phyloP scores from a whole-genome alignment of 2,797 vertebrate species.

The Cichlasoma orientale region DNA sequence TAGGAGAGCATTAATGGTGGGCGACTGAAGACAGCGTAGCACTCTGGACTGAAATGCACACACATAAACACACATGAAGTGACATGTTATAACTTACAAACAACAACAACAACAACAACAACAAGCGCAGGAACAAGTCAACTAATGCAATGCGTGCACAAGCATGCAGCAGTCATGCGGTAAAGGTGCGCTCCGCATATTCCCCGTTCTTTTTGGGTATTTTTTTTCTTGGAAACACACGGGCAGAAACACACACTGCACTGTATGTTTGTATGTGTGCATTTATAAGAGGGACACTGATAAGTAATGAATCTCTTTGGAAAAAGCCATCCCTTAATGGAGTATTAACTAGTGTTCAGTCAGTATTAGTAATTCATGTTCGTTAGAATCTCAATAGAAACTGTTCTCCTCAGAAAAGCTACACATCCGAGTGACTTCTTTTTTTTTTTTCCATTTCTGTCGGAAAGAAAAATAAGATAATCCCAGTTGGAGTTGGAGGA shows the following conservation, averaged over 20 bases:
- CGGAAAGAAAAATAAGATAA: conserved; percentile 77
- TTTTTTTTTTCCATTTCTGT: conserved; percentile 85
- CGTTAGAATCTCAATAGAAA: conserved; percentile 77
- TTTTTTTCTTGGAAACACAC: conserved; percentile 12
- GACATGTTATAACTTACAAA: conserved; percentile 18
- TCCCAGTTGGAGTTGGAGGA: conserved; percentile 59
- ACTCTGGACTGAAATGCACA: conserved; percentile 78
- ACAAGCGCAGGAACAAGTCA: conserved; percentile 20
- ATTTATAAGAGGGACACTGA: conserved; percentile 72
- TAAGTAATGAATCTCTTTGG: conserved; percentile 78
- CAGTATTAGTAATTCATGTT: conserved; percentile 81
- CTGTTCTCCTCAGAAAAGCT: conserved; percentile 76
- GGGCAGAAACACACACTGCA: conserved; percentile 36
- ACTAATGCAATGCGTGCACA: conserved; percentile 34
- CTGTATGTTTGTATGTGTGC: conserved; percentile 75
- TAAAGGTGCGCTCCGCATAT: conserved; percentile 27
- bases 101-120: neutral
- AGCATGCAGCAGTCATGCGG: conserved; percentile 46
- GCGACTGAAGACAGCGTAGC: conserved; percentile 76
- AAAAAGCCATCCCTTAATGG: conserved; percentile 87
- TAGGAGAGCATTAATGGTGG: conserved; percentile 57
- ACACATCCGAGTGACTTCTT: conserved; percentile 73
- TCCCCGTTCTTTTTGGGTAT: conserved; percentile 13
- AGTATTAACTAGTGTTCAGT: conserved; percentile 80
- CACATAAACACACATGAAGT: conserved; percentile 70